Evolutionary conservation across 2,113 vertebrate species (phyloP), one percentile per base, ranked within the genome.

Genomic region (Actinemys pallida): DNA sequence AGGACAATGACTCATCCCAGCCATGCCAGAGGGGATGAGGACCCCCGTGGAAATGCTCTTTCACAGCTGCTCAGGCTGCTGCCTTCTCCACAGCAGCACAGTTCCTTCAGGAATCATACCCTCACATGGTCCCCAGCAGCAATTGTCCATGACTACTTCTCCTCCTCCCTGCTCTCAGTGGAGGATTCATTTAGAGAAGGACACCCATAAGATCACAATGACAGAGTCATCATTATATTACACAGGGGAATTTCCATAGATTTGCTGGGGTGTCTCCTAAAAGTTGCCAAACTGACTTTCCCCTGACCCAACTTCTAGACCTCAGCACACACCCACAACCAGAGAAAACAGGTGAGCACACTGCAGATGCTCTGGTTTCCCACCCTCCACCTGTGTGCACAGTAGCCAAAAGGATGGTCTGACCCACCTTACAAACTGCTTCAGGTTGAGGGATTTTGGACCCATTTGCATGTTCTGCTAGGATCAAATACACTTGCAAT

Each of bases 401-500:
- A 79, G 11, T 31, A 87, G 16, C 17, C 72, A 5, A 81, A 88
- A 10, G 4, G 39, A 84, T 7, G 14, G 17, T 49, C 27, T 89
- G 29, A 90, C 97, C 79, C 96, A 99, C 99, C 98, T 98, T 98
- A 97, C 98, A 99, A 52, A 99, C 97, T 1, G 96, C 95, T 92
- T 98, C 97, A 2, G 99, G 98, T 35, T 98, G 87, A 31, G 99
- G 98, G 95, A 99, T 90, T 97, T 99, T 99, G 13, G 98, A 98
- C 72, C 99, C 99, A 16, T 98, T 97, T 80, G 95, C 98, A 94
- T 99, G 97, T 78, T 98, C 98, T 89, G 98, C 97, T 75, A 99
- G 95, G 20, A 99, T 98, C 86, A 99, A 98, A 75, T 99, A 98
- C 27, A 98, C 97, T 65, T 98, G 98, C 90, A 99, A 97, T 93